These are phyloP conservation scores for Theristicus caerulescens DNA, from an alignment of 2,113 vertebrate genomes.

Conservation along the genomic window DNA sequence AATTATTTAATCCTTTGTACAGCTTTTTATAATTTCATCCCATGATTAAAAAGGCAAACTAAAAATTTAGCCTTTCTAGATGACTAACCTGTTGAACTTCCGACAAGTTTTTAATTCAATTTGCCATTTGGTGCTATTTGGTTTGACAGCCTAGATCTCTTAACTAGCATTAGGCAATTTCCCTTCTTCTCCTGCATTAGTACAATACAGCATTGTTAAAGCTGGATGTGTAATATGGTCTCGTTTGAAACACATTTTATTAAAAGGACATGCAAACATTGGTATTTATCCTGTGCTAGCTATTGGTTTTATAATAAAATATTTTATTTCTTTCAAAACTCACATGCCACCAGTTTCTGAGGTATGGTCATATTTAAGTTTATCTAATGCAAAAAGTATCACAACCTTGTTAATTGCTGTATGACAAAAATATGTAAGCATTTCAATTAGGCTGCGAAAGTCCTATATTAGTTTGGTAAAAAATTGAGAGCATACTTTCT, in stretches of 20 bases:
- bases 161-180: background rate
- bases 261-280: background rate
- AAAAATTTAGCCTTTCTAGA: background rate
- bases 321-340: background rate
- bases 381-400: background rate
- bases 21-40: background rate
- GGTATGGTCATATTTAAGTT: background rate
- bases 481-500: background rate
- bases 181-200: background rate
- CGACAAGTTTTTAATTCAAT: background rate
- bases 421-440: background rate
- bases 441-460: background rate
- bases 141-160: background rate
- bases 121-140: background rate
- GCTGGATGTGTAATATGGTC: background rate
- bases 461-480: background rate
- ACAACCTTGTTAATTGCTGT: background rate
- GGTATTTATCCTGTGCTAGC: background rate
- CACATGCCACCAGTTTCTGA: background rate
- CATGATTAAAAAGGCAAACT: background rate
- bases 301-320: background rate
- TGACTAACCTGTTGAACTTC: background rate
- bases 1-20: background rate
- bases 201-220: background rate
- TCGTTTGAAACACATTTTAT: background rate